Evolutionary conservation across 2,888 invertebrate genomes (phyloP).

Genomic region (Cantharis nigra): DNA sequence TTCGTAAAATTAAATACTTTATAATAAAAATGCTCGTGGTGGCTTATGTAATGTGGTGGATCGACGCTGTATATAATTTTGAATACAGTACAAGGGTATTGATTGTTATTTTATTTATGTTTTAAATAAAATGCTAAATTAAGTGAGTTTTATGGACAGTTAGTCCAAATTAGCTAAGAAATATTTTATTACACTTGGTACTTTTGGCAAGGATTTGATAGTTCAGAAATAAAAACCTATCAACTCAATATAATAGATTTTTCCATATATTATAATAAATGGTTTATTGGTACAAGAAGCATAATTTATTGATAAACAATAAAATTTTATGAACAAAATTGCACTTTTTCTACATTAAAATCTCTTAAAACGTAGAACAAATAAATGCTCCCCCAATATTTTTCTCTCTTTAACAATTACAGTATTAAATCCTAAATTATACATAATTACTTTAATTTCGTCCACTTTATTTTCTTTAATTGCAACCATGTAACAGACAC

Average conservation of each 20-base stretch:
- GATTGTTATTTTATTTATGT: conserved; percentile 3
- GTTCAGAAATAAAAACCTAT: too few species aligned
- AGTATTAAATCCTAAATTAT: conserved; percentile 62
- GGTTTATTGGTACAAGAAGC: not conserved
- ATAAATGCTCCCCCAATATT: conserved; percentile 86
- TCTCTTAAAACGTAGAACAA: conserved; percentile 71
- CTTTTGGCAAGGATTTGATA: too few species aligned
- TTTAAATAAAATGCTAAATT: not conserved
- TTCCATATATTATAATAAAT: too few species aligned
- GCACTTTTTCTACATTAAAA: not conserved
- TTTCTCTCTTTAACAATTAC: conserved; percentile 71
- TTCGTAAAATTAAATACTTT: not conserved
- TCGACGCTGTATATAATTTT: not conserved
- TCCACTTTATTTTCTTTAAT: conserved; percentile 87
- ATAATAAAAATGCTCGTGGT: not conserved
- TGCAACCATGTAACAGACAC: conserved; percentile 85
- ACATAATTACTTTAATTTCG: conserved; percentile 68
- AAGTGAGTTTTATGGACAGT: not conserved
- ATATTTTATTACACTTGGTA: too few species aligned
- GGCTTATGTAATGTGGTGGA: not conserved
- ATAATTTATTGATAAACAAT: not conserved
- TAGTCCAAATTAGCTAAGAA: not conserved
- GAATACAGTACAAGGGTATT: conserved; percentile 11
- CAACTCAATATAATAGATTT: too few species aligned
- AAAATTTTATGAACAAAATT: not conserved